Evolutionary conservation across 2,888 invertebrate species (phyloP), one percentile per base, ranked within the genome.

Genomic region (Pyrocoelia pectoralis): DNA sequence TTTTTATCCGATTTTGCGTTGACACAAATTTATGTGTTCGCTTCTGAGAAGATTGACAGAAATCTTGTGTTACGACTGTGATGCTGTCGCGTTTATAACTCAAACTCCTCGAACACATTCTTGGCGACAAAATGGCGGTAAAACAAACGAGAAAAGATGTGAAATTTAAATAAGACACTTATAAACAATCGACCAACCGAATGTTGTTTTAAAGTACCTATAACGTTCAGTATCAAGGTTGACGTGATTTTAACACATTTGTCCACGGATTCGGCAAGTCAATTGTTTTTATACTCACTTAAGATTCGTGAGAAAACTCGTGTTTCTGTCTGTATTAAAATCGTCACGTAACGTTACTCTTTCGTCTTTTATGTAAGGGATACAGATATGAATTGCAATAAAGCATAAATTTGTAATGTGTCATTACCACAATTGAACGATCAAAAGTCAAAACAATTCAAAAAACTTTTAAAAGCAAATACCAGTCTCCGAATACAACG

Each of bases 1-100:
- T 80, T 79, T 80, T 80, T 79, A 78, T 80, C 77, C 73, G 79
- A 76, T 76, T 75, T 73, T 54, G 70, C 72, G 64, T 68, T 73
- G 80, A 80, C 80, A 73, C 69, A 68, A 76, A 80, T 80, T 79
- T 80, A 80, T 79, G 77, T 72, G 72, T 72, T 70, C 65, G 68
- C 67, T 70, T 66, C 64, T 58, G 64, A 63, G 66, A 63, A 75
- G 78, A 79, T 79, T 79, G 79, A 79, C 79, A 76, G 78, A 79
- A 79, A 79, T 77, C 77, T 74, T 74, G 76, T 72, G 75, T 71
- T 72, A 67, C 73, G 73, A 73, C 73, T 73, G 74, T 76, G 76
- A 77, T 73, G 72, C 70, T 72, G 70, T 70, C 71, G 72, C 76
- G 73, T 77, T 76, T 76, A 74, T 75, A 74, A 76, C 76, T 76